Evolutionary conservation across 2,113 vertebrate genomes (phyloP), one percentile per base, ranked within the genome.

Genomic region (Verasper variegatus): DNA sequence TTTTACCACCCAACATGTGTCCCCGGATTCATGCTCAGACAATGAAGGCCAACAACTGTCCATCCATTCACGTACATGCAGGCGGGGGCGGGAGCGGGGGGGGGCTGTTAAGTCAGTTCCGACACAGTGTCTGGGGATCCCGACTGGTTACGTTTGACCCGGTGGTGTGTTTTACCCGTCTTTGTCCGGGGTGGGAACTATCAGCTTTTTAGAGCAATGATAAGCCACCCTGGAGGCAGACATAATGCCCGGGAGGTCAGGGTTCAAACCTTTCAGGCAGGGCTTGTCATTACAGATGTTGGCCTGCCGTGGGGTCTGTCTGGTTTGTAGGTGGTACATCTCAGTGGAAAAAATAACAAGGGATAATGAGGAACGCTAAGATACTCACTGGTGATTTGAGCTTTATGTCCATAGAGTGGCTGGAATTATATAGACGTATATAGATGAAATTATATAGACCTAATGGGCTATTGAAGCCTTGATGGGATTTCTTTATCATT

Each of bases 1-100:
- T 92, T 95, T 95, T 95, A 95, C 91, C 86, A 90, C 93, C 89
- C 90, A 91, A 94, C 95, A 95, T 95, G 94, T 95, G 95, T 94
- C 93, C 83, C 88, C 23, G 55, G 82, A 89, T 92, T 90, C 82
- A 87, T 64, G 17, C 55, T 76, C 82, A 76, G 78, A 95, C 94
- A 95, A 95, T 91, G 81, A 86, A 82, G 78, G 84, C 81, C 87
- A 88, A 92, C 92, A 91, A 94, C 88, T 90, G 91, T 67, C 84
- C 70, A 69, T 82, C 86, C 78, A 68, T 84, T 79, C 68, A 71
- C 31, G 58, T 56, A 37, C 20, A 24, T 13, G 8, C 20, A 15
- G 52, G 52, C 27, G 6, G 51, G 20, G 51, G 20, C n/a, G 17
- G 49, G 24, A 2, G 49, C 1, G 52, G 61, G 82, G 73, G 77